Evolutionary conservation across 1,140 invertebrate genomes (phyloP), one percentile per base, ranked within the genome.

Genomic region (Tenebrio molitor): DNA sequence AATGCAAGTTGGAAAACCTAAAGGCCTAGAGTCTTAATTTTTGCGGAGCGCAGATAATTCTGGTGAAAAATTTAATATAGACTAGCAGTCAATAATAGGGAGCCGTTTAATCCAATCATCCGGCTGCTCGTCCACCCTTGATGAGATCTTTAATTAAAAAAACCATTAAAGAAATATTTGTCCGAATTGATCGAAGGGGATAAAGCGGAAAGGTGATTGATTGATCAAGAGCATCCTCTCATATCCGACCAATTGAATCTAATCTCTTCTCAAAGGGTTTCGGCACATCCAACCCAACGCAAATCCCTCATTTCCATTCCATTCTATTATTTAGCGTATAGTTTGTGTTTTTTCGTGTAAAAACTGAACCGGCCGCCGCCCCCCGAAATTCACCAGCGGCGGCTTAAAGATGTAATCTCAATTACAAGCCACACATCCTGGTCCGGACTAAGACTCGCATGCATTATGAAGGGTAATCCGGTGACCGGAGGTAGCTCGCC

Each of bases 341-440:
- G 17, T 50, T 50, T 50, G 2, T 21, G 44, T 50, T 50, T 50
- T 50, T 50, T n/a, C n/a, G n/a, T n/a, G n/a, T n/a, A n/a, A n/a
- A n/a, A n/a, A n/a, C n/a, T n/a, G n/a, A n/a, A n/a, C n/a, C n/a
- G n/a, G n/a, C n/a, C n/a, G n/a, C n/a, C n/a, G n/a, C n/a, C n/a
- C n/a, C 12, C 14, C 10, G 19, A 53, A 53, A 29, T 58, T 33
- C 29, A 58, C 14, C n/a, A 58, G 29, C 50, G 19, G 50, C 14
- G 50, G 50, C 25, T 58, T 58, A 58, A 58, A 58, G 50, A 58
- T 58, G 50, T 58, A 58, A 58, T 58, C 50, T 58, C 50, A 58
- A 58, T 58, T 58, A 58, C 50, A 58, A 58, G 50, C 50, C 50
- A 58, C 50, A 58, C 23, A 58, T 58, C 50, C 50, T 58, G 50